Base-by-base conservation (phyloP, 2,113 vertebrate species). In the Opisthocomus hoazin region DNA sequence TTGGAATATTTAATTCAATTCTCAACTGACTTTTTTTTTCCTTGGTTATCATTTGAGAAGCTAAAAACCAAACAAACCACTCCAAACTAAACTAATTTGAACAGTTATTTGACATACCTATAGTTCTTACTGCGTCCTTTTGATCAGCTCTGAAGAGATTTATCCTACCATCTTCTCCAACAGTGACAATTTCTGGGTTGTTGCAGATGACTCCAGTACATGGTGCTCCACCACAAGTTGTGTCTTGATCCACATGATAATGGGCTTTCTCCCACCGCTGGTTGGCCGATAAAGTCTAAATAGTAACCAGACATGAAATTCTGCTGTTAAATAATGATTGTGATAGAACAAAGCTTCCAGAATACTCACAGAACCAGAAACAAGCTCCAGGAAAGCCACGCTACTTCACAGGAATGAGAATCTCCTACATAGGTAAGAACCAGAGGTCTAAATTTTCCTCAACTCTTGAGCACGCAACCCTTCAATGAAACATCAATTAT, bases 151-250 rank as follows among this genome's bases (percentile, higher is more conserved):
- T 98, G 96, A 99, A 99, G 89, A 99, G 96, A 89, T 99, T 98
- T 94, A 99, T 99, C 92, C 98, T 98, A 29, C 99, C 99, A 57
- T 99, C 99, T 96, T 99, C 99, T 30, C 99, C 99, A 15, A 99
- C 99, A 1, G 98, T 98, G 66, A 99, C 98, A 20, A 99, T 98
- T 95, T 99, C 99, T 34, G 99, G 99, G 80, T 97, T 99, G 95
- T 95, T 98, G 94, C 99, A 99, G 46, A 99, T 98, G 3, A 99
- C 91, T 12, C 98, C 98, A 0, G 99, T 99, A 93, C 99, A 99
- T 1, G 99, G 98, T 8, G 99, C 99, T 26, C 98, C 98, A 85
- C 98, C 98, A 63, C 89, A 98, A 78, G 87, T 84, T 15, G 94
- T 94, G 60, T 96, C 86, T 6, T 96, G 97, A 30, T 95, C 97